Evolutionary conservation across 2,797 vertebrate species (phyloP), one percentile per base, ranked within the genome.

Genomic region (Echeneis naucrates): DNA sequence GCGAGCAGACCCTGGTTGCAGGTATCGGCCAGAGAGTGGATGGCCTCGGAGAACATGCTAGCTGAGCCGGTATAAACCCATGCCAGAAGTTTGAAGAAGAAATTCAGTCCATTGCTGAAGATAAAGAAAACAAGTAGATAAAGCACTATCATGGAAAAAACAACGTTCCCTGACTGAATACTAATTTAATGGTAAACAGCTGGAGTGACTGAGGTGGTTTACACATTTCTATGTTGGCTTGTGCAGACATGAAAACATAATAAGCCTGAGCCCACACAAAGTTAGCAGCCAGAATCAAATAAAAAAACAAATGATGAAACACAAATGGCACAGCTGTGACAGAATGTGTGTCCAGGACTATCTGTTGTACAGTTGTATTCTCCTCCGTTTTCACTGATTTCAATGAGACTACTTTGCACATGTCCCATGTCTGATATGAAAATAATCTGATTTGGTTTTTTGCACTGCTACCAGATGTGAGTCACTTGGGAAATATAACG

Each of bases 21-120:
- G 65, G 98, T 99, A 91, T 99, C 98, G 26, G 98, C 97, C 92
- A 99, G 90, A 73, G 98, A 99, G 88, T 99, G 98, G 87, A 99
- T 96, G 81, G 97, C 97, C 93, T 99, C 98, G 3, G 98, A 99
- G 89, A 99, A 99, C 98, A 99, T 99, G 90, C 97, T 98, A 37
- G 97, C 96, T 72, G 98, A 99, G 83, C 98, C 98, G 0, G 98
- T 99, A 92, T 99, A 98, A 90, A 99, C 94, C 98, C 98, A 99
- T 6, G 98, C 98, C 89, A 99, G 95, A n/a, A 99, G 95, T 88
- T 99, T 99, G 87, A 99, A 99, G 93, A 99, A 91, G 91, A 98
- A 99, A 88, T 99, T 99, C 91, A 99, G 92, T 16, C 98, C 98
- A 91, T 99, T 99, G 94, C 98, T 99, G 86, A 63, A 68, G 57